Conservation (phyloP, 2,888 invertebrate species). For the Netelia inedita region DNA sequence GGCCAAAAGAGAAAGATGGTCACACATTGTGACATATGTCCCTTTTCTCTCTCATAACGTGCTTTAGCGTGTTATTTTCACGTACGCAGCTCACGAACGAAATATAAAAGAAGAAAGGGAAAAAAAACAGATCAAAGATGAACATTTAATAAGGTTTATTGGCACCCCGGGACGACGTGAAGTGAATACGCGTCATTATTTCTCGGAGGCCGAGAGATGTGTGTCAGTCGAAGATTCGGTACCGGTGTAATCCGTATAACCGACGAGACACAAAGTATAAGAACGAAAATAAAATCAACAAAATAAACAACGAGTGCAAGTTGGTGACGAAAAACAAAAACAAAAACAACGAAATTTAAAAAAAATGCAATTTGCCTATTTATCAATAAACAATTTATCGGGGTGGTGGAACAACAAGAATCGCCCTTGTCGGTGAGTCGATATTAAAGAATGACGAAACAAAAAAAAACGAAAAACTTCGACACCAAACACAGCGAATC, state of each 20-base stretch:
- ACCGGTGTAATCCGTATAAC: neutral
- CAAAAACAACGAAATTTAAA: constrained; percentile 13
- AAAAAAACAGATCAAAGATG: constrained; percentile 6
- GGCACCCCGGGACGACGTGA: constrained; percentile 42
- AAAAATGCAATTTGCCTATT: constrained; percentile 19
- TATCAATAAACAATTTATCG: neutral
- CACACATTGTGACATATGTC: too few species aligned
- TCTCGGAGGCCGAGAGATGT: neutral
- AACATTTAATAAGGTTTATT: constrained; percentile 57
- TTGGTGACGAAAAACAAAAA: neutral
- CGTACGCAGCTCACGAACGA: neutral
- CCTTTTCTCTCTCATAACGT: too few species aligned
- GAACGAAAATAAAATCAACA: too few species aligned
- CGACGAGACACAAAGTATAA: too few species aligned
- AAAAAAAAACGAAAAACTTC: neutral
- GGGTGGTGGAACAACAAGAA: neutral
- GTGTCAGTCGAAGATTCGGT: constrained; percentile 34
- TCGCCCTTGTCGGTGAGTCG: constrained; percentile 22
- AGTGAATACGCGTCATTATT: constrained; percentile 41
- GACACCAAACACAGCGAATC: neutral
- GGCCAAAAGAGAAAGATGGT: neutral
- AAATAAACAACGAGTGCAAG: neutral
- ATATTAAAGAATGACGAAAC: neutral
- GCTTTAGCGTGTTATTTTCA: neutral
- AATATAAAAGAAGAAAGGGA: too few species aligned